phyloP scores from a whole-genome alignment of 2,797 vertebrate genomes.

The Linurgus olivaceus region DNA sequence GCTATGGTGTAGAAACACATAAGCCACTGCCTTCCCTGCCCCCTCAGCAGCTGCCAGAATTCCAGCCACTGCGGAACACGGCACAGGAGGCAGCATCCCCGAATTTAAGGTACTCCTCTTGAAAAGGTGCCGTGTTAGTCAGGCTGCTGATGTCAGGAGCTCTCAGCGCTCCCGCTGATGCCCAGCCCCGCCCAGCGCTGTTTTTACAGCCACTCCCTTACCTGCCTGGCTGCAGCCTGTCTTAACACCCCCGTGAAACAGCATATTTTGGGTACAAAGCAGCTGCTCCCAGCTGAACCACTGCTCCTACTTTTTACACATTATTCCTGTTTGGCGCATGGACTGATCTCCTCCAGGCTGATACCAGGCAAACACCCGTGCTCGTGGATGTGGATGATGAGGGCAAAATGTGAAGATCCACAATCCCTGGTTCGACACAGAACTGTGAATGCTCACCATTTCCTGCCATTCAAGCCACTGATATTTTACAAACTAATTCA shows the following conservation, averaged over 20 bases:
- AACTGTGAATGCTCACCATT: not conserved
- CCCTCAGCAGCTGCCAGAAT: not conserved
- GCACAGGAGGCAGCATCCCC: not conserved
- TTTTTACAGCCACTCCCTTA: conserved; percentile 21
- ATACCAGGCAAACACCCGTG: not conserved
- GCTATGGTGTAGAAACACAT: not conserved
- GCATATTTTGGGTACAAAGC: not conserved
- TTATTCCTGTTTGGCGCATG: not conserved
- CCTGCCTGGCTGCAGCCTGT: not conserved
- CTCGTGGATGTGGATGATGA: not conserved
- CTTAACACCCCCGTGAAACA: not conserved
- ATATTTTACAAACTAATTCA: not conserved
- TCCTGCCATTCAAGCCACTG: not conserved
- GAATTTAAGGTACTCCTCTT: not conserved
- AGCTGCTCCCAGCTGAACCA: not conserved
- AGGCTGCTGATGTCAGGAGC: conserved; percentile 10
- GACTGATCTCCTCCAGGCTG: not conserved
- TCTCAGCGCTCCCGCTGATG: not conserved
- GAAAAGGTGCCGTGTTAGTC: not conserved
- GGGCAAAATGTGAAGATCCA: not conserved
- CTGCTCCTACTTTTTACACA: not conserved
- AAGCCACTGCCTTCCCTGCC: not conserved
- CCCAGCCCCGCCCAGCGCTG: not conserved
- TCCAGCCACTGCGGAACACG: not conserved
- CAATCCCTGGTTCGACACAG: not conserved